phyloP scores from a whole-genome alignment of 1,140 invertebrate species.

The Forficula auricularia region DNA sequence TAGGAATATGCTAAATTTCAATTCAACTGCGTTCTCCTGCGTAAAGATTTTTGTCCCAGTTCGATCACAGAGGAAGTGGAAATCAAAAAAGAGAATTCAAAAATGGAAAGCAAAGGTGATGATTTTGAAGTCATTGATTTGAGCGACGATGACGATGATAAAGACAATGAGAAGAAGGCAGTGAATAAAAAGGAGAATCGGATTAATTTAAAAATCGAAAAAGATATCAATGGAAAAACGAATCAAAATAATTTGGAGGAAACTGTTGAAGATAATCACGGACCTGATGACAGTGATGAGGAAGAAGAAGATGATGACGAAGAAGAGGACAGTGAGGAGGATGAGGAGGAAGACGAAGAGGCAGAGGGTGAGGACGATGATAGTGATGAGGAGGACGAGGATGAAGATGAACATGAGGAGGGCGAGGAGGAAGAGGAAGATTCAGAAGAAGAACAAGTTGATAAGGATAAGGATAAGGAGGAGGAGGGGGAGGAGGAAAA shows the following conservation, averaged over 20 bases:
- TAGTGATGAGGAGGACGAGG: not conserved
- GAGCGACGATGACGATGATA: not conserved
- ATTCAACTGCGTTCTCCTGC: slow-evolving; percentile 21
- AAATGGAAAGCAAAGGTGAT: too few relatives aligned
- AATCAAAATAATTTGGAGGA: slow-evolving; percentile 6
- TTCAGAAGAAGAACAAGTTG: not conserved
- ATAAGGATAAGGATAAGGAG: not conserved
- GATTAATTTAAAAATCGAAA: too few relatives aligned
- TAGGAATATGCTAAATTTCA: slow-evolving; percentile 22
- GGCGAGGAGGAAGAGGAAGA: slow-evolving; percentile 15
- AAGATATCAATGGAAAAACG: not conserved
- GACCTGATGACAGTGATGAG: slow-evolving; percentile 1
- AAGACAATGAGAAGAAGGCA: slow-evolving; percentile 3
- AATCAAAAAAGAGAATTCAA: too few relatives aligned
- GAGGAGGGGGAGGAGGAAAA: not conserved
- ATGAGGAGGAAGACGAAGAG: slow-evolving; percentile 3
- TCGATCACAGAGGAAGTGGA: too few relatives aligned
- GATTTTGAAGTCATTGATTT: not conserved
- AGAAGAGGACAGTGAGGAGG: slow-evolving; percentile 8
- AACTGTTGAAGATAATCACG: slow-evolving; percentile 1
- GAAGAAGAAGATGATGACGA: slow-evolving; percentile 1
- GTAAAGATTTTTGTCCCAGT: slow-evolving; percentile 20
- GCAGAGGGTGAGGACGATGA: not conserved
- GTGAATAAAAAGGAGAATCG: not conserved
- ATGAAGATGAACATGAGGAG: slow-evolving; percentile 9